Base-by-base conservation (phyloP, 1,140 invertebrate genomes). In the Anastrepha obliqua region DNA sequence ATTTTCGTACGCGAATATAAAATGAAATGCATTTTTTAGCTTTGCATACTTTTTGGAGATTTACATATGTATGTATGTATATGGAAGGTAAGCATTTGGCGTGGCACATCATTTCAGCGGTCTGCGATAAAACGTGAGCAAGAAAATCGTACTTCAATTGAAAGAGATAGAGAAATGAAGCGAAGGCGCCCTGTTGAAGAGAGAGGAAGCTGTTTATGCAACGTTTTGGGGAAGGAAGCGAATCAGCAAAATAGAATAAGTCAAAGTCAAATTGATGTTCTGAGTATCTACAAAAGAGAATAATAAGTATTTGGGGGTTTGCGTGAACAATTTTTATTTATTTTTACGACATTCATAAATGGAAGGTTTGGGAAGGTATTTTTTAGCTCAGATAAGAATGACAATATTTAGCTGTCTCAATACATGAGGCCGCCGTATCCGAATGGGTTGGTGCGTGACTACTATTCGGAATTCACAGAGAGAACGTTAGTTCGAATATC, bases 1-100 rank as follows among this genome's bases (percentile, higher is more conserved):
- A 7, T 81, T 81, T 81, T 81, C 15, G n/a, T 81, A 47, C 29
- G 74, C 47, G 9, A 6, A 42, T 47, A 47, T 47, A 74, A 74
- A 74, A 74, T 47, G 44, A 74, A 74, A 74, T 74, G 39, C 67
- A 74, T 47, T 44, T 74, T 74, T 74, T 74, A 8, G 20, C 67
- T 47, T 74, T 74, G 67, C 42, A 74, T 74, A 44, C 42, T 74
- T 44, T 74, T 74, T 74, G 67, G 67, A 17, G 42, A 74, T 70
- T 70, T 70, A 70, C 67, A 74, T 74, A 74, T 74, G 67, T 74
- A n/a, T 15, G 29, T 29, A 29, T 29, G 29, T 29, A 29, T 8
- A 74, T 11, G 42, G 42, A 44, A 74, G 67, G n/a, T 17, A 74
- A 47, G 42, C 67, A 47, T 74, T 81, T 20, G 47, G 64, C 64